Evolutionary conservation across 1,140 invertebrate species (phyloP).

Genomic region (Ruditapes philippinarum): DNA sequence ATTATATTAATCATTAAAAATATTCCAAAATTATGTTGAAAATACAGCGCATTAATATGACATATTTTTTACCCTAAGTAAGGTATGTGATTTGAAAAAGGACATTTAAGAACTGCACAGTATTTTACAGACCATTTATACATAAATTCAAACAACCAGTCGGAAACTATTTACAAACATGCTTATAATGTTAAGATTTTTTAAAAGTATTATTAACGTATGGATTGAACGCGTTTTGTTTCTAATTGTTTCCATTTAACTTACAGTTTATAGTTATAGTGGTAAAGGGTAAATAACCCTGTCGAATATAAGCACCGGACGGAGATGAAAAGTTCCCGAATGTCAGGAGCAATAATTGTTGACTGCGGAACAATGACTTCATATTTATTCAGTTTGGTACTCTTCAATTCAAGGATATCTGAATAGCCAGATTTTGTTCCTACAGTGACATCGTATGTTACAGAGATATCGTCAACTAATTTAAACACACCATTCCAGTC

Average conservation of each 20-base stretch:
- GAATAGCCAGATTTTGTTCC: conserved; percentile 12
- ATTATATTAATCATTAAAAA: too few species aligned
- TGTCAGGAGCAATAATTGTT: conserved; percentile 22
- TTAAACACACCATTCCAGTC: conserved; percentile 17
- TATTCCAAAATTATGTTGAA: too few species aligned
- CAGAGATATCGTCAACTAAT: background rate
- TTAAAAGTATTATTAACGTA: too few species aligned
- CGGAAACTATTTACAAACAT: too few species aligned
- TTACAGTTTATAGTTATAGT: conserved; percentile 12
- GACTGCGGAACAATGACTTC: background rate
- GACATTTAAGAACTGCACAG: too few species aligned
- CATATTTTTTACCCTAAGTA: too few species aligned
- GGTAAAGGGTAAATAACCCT: background rate
- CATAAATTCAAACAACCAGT: too few species aligned
- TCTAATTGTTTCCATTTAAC: background rate
- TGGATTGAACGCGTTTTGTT: too few species aligned
- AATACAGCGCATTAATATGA: too few species aligned
- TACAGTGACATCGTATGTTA: background rate
- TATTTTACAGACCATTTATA: too few species aligned
- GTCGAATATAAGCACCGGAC: conserved; percentile 30
- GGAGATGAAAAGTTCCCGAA: conserved; percentile 11
- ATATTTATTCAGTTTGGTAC: background rate
- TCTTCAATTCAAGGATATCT: conserved; percentile 22
- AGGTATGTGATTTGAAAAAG: too few species aligned
- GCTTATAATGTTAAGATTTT: too few species aligned